These are phyloP conservation scores for Xenopus laevis DNA, from an alignment of 2,113 vertebrate species.

Conservation along the genomic window DNA sequence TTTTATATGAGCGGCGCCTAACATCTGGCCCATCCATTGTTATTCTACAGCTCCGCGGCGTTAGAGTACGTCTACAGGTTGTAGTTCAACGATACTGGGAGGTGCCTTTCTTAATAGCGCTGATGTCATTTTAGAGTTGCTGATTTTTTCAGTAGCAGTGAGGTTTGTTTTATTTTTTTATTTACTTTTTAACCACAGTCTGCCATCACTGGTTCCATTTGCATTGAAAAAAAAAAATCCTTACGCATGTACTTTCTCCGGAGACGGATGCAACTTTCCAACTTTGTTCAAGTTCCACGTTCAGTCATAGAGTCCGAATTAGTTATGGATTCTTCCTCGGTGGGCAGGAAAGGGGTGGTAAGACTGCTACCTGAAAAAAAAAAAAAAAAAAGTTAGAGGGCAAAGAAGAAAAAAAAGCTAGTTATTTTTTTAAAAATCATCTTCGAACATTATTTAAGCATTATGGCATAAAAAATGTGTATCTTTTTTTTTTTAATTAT, in stretches of 20 bases:
- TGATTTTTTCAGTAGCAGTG: background rate
- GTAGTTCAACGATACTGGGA: background rate
- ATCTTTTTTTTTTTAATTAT: constrained; percentile 3
- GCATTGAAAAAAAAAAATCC: background rate
- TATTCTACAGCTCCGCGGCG: background rate
- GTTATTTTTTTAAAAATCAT: constrained; percentile 33
- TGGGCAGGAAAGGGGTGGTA: background rate
- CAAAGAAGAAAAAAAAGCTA: constrained; percentile 15
- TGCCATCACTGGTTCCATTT: background rate
- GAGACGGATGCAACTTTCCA: background rate
- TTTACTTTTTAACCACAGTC: background rate
- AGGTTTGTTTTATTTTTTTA: background rate
- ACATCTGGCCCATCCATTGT: background rate
- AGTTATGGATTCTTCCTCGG: background rate
- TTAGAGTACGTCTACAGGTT: background rate
- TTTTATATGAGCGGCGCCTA: background rate
- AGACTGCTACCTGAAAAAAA: background rate
- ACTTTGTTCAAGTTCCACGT: background rate
- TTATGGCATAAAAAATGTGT: constrained; percentile 20
- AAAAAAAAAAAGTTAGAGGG: background rate
- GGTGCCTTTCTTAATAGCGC: background rate
- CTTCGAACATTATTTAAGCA: constrained; percentile 41
- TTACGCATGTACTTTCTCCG: background rate
- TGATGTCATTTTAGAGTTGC: background rate
- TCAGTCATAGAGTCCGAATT: too few species aligned